A percentile compares a stretch with the other conserved stretches of the same genome.
phyloP scores from a whole-genome alignment of 2,797 vertebrate genomes.

The Chiroxiphia lanceolata region DNA sequence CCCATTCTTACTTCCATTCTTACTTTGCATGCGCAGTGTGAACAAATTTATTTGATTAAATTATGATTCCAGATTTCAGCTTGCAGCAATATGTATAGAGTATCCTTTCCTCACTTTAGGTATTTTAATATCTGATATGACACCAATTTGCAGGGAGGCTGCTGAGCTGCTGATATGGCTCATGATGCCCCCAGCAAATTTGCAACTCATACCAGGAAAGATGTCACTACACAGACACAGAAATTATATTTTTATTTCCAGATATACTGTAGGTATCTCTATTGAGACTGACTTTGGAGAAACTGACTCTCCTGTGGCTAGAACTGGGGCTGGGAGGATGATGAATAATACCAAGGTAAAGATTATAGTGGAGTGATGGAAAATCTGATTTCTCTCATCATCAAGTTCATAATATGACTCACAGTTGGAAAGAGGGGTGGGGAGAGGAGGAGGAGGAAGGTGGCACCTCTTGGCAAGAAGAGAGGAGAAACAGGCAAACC shows the following conservation, averaged over 20 bases:
- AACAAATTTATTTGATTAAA: neutral
- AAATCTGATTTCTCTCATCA: constrained; percentile 49
- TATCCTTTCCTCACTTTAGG: neutral
- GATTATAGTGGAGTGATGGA: constrained; percentile 31
- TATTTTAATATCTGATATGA: neutral
- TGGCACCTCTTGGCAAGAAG: constrained; percentile 23
- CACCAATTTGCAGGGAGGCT: neutral
- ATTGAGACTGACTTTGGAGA: neutral
- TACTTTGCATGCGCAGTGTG: neutral
- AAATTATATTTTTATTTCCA: neutral
- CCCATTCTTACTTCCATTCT: neutral
- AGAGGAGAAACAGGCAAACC: constrained; percentile 4
- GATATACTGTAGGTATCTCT: neutral
- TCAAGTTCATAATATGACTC: constrained; percentile 18
- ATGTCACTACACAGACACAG: neutral
- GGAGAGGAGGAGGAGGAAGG: neutral
- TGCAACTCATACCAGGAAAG: neutral
- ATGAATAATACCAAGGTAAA: constrained; percentile 42
- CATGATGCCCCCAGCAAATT: neutral
- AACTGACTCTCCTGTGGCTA: constrained; percentile 15
- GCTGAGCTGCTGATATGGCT: neutral
- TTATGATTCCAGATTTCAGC: neutral
- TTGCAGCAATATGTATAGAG: neutral
- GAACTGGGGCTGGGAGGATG: neutral
- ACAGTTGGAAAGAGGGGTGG: neutral